phyloP scores from a whole-genome alignment of 2,797 vertebrate genomes.

The Sebastes goodei region DNA sequence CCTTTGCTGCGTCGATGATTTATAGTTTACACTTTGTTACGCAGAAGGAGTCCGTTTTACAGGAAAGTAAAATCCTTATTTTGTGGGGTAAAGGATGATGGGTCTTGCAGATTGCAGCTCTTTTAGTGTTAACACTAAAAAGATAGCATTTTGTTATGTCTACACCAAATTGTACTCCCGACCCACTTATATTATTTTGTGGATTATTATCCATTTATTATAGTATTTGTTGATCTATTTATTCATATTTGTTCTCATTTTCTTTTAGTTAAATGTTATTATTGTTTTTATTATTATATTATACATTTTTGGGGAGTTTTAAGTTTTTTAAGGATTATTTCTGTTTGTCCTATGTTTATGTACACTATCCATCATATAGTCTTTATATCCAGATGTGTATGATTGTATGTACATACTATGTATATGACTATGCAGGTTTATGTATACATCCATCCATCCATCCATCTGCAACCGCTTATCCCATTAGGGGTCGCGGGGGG shows the following conservation, averaged over 20 bases:
- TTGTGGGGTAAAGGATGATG: neutral
- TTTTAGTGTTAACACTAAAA: neutral
- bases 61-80: neutral
- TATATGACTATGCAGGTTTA: neutral
- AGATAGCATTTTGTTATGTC: no score
- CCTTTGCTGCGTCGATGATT: neutral
- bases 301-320: neutral
- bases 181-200: no score
- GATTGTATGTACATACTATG: no score
- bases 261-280: neutral
- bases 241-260: neutral
- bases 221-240: neutral
- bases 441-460: no score
- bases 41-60: neutral
- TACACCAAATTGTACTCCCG: no score
- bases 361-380: neutral
- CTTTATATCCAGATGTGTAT: neutral
- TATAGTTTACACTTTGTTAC: neutral
- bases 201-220: no score
- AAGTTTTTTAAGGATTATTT: no score
- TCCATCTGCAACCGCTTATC: no score
- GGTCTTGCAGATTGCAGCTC: neutral
- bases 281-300: neutral
- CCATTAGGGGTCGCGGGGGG: no score
- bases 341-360: no score